phyloP scores from a whole-genome alignment of 2,888 invertebrate genomes.

The Phyto melanocephala region DNA sequence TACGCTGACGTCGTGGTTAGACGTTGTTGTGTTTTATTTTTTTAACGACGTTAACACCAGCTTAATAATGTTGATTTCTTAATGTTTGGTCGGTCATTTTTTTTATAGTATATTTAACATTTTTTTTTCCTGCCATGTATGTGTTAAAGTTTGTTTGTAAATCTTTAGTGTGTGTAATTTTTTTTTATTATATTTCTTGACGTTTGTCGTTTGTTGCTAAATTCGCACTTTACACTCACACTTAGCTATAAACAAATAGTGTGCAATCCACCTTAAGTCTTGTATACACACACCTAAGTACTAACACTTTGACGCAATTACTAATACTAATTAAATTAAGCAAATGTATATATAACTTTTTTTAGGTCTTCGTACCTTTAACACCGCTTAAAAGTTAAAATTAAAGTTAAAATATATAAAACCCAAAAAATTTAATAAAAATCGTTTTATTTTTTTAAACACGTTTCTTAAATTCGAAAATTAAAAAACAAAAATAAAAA shows the following conservation, averaged over 20 bases:
- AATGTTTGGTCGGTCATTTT: conserved; percentile 58
- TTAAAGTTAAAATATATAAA: not conserved
- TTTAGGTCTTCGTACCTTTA: too few relatives aligned
- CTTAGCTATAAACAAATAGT: conserved; percentile 47
- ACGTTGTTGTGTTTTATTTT: not conserved
- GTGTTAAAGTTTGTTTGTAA: conserved; percentile 14
- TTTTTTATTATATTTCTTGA: conserved; percentile 35
- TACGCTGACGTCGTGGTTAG: conserved; percentile 53
- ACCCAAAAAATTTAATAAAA: not conserved
- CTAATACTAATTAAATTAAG: not conserved
- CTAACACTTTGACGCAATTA: not conserved
- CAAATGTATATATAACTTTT: too few relatives aligned
- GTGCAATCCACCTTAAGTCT: conserved; percentile 33
- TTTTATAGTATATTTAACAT: conserved; percentile 38
- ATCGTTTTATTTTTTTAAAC: not conserved
- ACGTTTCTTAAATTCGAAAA: not conserved
- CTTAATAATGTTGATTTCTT: conserved; percentile 58
- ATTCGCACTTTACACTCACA: conserved; percentile 75
- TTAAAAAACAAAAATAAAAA: not conserved
- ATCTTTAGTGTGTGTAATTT: conserved; percentile 18
- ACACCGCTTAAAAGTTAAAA: not conserved
- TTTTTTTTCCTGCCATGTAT: conserved; percentile 15
- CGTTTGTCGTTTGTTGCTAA: conserved; percentile 63
- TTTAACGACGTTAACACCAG: conserved; percentile 48
- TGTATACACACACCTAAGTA: not conserved